Percentiles rank a stretch among this genome's conserved stretches.
Conservation (phyloP, 2,797 vertebrate species). For the Euphonia xanthogaster region DNA sequence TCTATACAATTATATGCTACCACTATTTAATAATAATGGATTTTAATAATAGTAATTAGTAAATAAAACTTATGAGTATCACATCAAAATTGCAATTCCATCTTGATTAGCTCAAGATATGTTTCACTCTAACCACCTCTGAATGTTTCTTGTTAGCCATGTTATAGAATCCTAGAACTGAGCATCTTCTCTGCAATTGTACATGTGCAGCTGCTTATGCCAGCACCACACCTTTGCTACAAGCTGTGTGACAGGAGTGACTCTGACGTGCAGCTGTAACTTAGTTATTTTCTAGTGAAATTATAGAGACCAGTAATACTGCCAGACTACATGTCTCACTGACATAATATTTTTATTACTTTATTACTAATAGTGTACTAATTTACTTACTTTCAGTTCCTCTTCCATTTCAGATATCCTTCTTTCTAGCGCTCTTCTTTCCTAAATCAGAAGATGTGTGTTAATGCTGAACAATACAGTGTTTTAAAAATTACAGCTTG, state of each 20-base stretch:
- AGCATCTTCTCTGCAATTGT: background rate
- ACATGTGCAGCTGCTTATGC: accelerated
- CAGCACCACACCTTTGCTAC: background rate
- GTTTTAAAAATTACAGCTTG: background rate
- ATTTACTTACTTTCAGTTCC: constrained; percentile 93
- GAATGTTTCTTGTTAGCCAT: background rate
- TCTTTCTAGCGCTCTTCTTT: constrained; percentile 99
- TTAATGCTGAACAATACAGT: constrained; percentile 29
- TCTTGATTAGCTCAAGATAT: background rate
- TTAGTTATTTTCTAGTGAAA: background rate
- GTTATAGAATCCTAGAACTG: background rate
- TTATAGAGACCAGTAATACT: background rate
- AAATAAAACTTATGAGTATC: background rate
- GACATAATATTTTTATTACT: background rate
- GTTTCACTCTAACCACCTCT: background rate
- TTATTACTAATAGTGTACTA: background rate
- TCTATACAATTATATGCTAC: background rate
- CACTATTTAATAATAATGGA: background rate
- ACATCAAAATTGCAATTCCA: background rate
- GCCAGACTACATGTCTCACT: background rate
- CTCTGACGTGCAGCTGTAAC: background rate
- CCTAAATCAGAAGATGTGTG: constrained; percentile 73
- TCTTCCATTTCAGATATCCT: constrained; percentile 99
- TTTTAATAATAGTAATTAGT: background rate
- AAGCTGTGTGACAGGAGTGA: background rate